Conservation (phyloP, 1,140 invertebrate species). For the Papilio machaon region DNA sequence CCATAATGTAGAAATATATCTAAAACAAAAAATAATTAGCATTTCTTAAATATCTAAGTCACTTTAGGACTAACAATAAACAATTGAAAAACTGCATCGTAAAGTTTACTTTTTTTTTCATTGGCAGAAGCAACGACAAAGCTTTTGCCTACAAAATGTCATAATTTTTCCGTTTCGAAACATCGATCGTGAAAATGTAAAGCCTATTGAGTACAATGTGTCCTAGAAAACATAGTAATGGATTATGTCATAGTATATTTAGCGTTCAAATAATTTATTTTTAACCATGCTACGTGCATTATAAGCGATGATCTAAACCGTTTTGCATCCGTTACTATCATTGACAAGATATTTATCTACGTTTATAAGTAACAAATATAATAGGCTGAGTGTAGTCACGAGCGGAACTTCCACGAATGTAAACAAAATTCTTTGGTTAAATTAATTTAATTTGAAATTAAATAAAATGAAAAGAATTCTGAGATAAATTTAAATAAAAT, state of each 20-base stretch:
- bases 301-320: not conserved
- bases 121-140: not conserved
- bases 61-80: too few relatives aligned
- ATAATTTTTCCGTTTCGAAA: not conserved
- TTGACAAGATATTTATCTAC: slow-evolving; percentile 4
- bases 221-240: slow-evolving; percentile 1
- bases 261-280: slow-evolving; percentile 4
- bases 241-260: not conserved
- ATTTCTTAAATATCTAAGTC: not conserved
- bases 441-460: too few relatives aligned
- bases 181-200: not conserved
- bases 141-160: not conserved
- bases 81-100: too few relatives aligned
- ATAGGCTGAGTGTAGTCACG: not conserved
- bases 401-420: not conserved
- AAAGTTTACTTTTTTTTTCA: too few relatives aligned
- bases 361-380: not conserved
- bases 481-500: too few relatives aligned
- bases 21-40: slow-evolving; percentile 50
- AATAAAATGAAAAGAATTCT: too few relatives aligned
- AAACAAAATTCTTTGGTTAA: not conserved
- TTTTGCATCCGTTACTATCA: slow-evolving; percentile 5
- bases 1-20: slow-evolving; percentile 57
- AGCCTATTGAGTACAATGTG: not conserved
- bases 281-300: not conserved